Conservation (phyloP, 2,888 invertebrate species). For the Drosophila algonquin region DNA sequence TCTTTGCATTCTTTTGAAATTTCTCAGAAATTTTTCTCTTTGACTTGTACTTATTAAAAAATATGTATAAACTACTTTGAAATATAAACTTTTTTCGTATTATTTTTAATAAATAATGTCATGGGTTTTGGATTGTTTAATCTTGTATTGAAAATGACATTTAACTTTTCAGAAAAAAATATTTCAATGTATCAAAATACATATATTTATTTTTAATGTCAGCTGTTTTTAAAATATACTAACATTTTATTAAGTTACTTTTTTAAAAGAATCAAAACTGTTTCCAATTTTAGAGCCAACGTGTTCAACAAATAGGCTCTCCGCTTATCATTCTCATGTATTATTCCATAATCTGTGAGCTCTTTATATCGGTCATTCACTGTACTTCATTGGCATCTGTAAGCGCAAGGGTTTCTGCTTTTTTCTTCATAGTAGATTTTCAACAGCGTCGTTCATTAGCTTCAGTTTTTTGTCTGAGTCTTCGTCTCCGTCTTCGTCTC, state of each 20-base stretch:
- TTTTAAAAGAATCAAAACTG: too few species aligned
- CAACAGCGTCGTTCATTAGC: constrained; percentile 74
- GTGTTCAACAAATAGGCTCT: not conserved
- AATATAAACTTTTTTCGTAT: too few species aligned
- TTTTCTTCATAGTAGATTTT: constrained; percentile 73
- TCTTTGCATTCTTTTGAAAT: constrained; percentile 41
- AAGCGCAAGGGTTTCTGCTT: constrained; percentile 55
- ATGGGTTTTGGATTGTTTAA: not conserved
- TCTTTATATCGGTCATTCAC: not conserved
- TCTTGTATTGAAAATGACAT: not conserved
- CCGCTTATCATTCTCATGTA: not conserved
- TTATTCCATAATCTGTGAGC: not conserved
- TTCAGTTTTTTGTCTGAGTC: constrained; percentile 20
- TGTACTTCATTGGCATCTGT: constrained; percentile 68
- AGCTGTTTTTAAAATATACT: too few species aligned
- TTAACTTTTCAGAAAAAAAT: not conserved
- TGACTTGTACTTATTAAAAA: constrained; percentile 35
- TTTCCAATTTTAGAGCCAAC: too few species aligned
- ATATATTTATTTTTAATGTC: too few species aligned
- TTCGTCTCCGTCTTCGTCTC: not conserved
- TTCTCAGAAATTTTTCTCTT: constrained; percentile 55
- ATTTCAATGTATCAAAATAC: too few species aligned
- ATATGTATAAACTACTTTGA: not conserved
- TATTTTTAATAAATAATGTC: too few species aligned
- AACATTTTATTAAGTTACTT: too few species aligned